Conservation (phyloP, 2,113 vertebrate species). For the Microcebus murinus region DNA sequence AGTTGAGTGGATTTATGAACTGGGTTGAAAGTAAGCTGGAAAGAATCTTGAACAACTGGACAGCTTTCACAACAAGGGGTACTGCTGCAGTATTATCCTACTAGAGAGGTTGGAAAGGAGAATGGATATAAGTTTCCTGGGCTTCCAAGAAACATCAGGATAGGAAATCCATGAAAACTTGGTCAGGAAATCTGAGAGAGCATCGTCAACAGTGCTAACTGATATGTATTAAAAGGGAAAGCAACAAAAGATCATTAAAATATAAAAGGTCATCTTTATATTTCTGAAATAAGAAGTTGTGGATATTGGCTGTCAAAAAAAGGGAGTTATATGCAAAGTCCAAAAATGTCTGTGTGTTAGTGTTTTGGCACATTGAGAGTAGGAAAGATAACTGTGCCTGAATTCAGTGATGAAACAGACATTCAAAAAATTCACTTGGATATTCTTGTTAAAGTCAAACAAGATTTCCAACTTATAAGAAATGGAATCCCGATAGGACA, state of each 20-base stretch:
- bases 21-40: neutral
- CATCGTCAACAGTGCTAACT: neutral
- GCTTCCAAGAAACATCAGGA: neutral
- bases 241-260: neutral
- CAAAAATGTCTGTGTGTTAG: neutral
- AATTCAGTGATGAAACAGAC: neutral
- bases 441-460: neutral
- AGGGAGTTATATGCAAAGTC: neutral
- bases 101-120: neutral
- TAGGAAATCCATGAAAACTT: neutral
- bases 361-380: neutral
- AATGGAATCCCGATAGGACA: neutral
- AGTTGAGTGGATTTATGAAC: fast-evolving
- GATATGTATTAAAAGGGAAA: neutral
- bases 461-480: neutral
- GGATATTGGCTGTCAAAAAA: neutral
- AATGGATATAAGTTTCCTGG: neutral
- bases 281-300: neutral
- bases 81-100: neutral
- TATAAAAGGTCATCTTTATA: neutral
- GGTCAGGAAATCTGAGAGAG: neutral
- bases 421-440: neutral
- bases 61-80: neutral
- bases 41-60: fast-evolving
- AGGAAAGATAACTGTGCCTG: neutral